phyloP scores from a whole-genome alignment of 2,888 invertebrate species.

The Heteromurus nitidus region DNA sequence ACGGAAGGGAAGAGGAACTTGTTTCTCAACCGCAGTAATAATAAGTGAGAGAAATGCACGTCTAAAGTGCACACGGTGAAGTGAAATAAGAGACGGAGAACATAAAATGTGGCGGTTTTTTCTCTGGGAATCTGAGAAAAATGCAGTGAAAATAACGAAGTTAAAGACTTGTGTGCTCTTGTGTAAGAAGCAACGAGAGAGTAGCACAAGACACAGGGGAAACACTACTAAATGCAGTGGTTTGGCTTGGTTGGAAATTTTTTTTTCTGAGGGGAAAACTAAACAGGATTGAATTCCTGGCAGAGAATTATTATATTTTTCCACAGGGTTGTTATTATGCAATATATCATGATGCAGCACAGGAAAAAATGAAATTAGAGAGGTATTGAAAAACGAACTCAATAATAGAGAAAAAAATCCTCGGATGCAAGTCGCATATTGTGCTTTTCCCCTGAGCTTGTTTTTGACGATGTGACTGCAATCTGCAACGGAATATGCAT shows the following conservation, averaged over 20 bases:
- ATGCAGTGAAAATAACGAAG: slow-evolving; percentile 14
- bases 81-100: neutral
- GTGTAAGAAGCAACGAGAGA: no score
- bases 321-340: slow-evolving; percentile 24
- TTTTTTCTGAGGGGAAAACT: neutral
- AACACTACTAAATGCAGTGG: neutral
- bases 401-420: no score
- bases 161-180: neutral
- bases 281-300: slow-evolving; percentile 20
- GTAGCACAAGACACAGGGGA: neutral
- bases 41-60: neutral
- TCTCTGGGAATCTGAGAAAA: slow-evolving; percentile 10
- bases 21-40: neutral
- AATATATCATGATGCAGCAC: slow-evolving; percentile 34
- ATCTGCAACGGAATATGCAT: no score
- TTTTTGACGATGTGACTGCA: no score
- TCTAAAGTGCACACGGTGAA: neutral
- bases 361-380: slow-evolving; percentile 39
- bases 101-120: slow-evolving; percentile 15
- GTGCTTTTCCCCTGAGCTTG: no score
- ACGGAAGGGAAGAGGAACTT: neutral
- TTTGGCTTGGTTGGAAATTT: neutral
- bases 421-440: no score
- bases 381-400: slow-evolving; percentile 19
- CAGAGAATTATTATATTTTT: slow-evolving; percentile 16